Conservation (phyloP, 2,797 vertebrate species). For the Lates japonicus region DNA sequence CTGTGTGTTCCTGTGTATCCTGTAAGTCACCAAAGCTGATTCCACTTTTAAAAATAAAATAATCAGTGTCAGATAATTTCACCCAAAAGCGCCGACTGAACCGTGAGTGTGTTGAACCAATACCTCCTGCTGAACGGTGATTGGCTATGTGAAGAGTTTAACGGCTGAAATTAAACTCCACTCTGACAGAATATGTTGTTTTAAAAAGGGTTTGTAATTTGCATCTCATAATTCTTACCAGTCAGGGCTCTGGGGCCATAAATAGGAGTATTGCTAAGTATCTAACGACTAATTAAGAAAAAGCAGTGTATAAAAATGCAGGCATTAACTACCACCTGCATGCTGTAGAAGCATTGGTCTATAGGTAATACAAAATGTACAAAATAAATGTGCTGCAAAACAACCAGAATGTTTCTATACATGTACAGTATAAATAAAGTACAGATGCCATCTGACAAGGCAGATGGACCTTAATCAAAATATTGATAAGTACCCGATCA, state of each 20-base stretch:
- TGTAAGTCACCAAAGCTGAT: conserved; percentile 12
- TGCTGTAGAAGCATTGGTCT: conserved; percentile 87
- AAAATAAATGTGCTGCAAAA: conserved; percentile 84
- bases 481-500: conserved; percentile 38
- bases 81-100: not conserved
- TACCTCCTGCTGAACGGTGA: conserved; percentile 28
- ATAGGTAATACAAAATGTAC: conserved; percentile 86
- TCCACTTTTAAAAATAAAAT: conserved; percentile 1
- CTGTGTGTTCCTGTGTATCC: not conserved
- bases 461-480: conserved; percentile 70
- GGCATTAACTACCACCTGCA: conserved; percentile 80
- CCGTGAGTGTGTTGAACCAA: conserved; percentile 27
- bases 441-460: conserved; percentile 64
- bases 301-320: conserved; percentile 86
- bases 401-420: conserved; percentile 80
- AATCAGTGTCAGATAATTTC: conserved; percentile 18
- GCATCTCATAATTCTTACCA: conserved; percentile 65
- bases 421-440: conserved; percentile 84
- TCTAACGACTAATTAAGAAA: conserved; percentile 79
- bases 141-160: conserved; percentile 1
- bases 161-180: conserved; percentile 60
- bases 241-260: conserved; percentile 59
- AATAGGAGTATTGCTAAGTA: conserved; percentile 80
- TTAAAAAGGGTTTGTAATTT: conserved; percentile 65
- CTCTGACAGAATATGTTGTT: conserved; percentile 51